These are phyloP conservation scores for Pediacus dermestoides DNA, from an alignment of 2,888 invertebrate species.

Conservation along the genomic window DNA sequence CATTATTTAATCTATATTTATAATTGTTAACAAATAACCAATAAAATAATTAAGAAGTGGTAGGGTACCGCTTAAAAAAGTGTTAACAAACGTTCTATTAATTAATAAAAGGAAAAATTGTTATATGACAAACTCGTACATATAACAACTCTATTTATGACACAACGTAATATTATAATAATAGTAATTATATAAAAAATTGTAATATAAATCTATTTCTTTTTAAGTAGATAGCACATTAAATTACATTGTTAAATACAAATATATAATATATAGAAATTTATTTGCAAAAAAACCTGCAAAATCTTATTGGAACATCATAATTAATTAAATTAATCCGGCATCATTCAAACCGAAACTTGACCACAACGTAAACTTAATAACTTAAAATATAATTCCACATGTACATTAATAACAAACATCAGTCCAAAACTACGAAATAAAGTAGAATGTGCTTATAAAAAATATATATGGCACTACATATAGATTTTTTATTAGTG, in stretches of 20 bases:
- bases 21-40: slow-evolving; percentile 39
- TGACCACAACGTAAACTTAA: too few species aligned
- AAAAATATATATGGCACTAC: slow-evolving; percentile 16
- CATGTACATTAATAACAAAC: too few species aligned
- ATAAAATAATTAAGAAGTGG: too few species aligned
- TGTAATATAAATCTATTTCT: slow-evolving; percentile 39
- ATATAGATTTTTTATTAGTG: too few species aligned
- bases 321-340: too few species aligned
- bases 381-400: too few species aligned
- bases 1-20: slow-evolving; percentile 37
- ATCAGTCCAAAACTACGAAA: slow-evolving; percentile 4
- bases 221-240: slow-evolving; percentile 39
- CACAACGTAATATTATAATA: slow-evolving; percentile 10
- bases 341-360: too few species aligned
- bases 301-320: slow-evolving; percentile 9
- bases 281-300: slow-evolving; percentile 17
- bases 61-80: too few species aligned
- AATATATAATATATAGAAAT: slow-evolving; percentile 16
- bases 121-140: slow-evolving; percentile 24
- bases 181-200: slow-evolving; percentile 31
- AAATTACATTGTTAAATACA: slow-evolving; percentile 30
- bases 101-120: slow-evolving; percentile 34
- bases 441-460: slow-evolving; percentile 9
- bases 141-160: slow-evolving; percentile 21
- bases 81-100: too few species aligned